These are phyloP conservation scores for Boleophthalmus pectinirostris DNA, from an alignment of 2,113 vertebrate species.

Conservation along the genomic window DNA sequence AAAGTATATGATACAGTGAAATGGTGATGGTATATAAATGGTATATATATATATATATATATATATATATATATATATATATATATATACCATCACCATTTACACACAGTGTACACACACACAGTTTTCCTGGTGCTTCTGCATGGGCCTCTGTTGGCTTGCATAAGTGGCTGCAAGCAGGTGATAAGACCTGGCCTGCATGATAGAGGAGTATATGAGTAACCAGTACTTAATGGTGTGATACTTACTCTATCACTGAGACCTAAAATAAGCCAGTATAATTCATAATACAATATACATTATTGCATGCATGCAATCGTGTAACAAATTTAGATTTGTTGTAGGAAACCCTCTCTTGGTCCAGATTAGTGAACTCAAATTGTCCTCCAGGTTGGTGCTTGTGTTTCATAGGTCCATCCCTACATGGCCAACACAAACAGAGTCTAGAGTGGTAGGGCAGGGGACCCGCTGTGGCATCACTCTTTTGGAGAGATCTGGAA, in stretches of 20 bases:
- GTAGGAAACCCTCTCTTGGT: conserved; percentile 8
- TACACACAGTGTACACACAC: too few relatives aligned
- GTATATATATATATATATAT: too few relatives aligned
- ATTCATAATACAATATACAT: background rate
- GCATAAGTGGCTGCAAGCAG: conserved; percentile 38
- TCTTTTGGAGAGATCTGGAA: conserved; percentile 35
- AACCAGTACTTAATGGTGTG: background rate
- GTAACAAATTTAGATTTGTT: conserved; percentile 7
- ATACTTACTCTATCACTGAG: background rate
- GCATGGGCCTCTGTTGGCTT: conserved; percentile 27
- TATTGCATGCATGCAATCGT: conserved; percentile 17
- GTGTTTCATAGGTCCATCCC: conserved; percentile 49
- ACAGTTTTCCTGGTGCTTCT: too few relatives aligned
- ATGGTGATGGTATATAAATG: too few relatives aligned
- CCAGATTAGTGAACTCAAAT: background rate
- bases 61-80: too few relatives aligned
- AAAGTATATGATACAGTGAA: background rate
- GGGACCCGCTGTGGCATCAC: conserved; percentile 60
- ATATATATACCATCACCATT: too few relatives aligned
- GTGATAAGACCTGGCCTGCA: conserved; percentile 60
- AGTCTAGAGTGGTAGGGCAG: conserved; percentile 44
- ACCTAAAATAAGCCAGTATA: background rate
- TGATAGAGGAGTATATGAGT: conserved; percentile 8
- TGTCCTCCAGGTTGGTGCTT: conserved; percentile 14
- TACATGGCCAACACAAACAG: conserved; percentile 64